These are phyloP conservation scores for Porites rus DNA, from an alignment of 92 coral and sea anemone genomes.

Conservation along the genomic window DNA sequence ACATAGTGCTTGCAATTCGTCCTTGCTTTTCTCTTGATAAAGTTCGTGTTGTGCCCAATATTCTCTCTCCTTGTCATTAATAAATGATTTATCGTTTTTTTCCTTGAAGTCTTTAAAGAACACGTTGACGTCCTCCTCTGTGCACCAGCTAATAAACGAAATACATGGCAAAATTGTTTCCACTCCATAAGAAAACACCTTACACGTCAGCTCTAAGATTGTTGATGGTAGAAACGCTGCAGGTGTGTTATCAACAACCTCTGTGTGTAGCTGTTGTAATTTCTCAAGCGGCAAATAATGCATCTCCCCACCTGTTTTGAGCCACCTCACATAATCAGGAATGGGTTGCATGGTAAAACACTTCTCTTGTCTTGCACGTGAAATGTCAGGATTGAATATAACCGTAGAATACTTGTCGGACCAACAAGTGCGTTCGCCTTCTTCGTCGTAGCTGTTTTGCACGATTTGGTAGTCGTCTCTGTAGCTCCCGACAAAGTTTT, in stretches of 20 bases:
- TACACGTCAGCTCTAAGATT: slow-evolving; percentile 36
- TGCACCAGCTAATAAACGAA: slow-evolving; percentile 46
- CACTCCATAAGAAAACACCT: slow-evolving; percentile 24
- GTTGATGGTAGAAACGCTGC: slow-evolving; percentile 35
- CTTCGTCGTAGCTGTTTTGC: slow-evolving; percentile 15
- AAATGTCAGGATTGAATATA: slow-evolving; percentile 15
- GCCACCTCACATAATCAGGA: slow-evolving; percentile 36
- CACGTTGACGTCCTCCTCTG: slow-evolving; percentile 32
- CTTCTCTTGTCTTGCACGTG: background rate
- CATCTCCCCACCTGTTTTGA: slow-evolving; percentile 42
- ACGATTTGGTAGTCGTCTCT: slow-evolving; percentile 52
- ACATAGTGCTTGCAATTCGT: slow-evolving; percentile 34
- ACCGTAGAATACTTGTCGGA: slow-evolving; percentile 30
- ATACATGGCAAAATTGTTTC: slow-evolving; percentile 27
- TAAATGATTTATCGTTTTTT: slow-evolving; percentile 35
- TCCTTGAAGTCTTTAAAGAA: slow-evolving; percentile 23
- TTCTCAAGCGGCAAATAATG: slow-evolving; percentile 24
- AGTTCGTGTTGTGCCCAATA: slow-evolving; percentile 61
- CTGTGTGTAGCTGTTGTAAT: background rate
- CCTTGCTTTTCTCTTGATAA: slow-evolving; percentile 40
- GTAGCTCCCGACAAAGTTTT: slow-evolving; percentile 52
- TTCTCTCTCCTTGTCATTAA: slow-evolving; percentile 49
- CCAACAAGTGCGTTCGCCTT: slow-evolving; percentile 19
- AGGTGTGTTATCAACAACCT: slow-evolving; percentile 41
- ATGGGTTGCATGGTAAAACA: slow-evolving; percentile 22